phyloP scores from a whole-genome alignment of 2,113 vertebrate species.

The Paracanthobrama guichenoti region DNA sequence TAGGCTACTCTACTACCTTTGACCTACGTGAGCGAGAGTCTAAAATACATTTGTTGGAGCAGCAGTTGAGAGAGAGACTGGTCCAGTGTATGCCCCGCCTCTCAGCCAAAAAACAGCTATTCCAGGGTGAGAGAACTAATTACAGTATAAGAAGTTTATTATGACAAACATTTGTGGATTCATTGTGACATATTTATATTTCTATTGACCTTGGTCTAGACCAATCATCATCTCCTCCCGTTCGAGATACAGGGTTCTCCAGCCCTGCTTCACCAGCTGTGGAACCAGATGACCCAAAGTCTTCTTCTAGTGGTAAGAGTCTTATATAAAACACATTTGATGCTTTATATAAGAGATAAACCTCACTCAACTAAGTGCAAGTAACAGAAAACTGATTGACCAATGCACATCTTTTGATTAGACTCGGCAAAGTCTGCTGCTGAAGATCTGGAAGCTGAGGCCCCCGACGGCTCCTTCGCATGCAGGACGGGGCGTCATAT shows the following conservation, averaged over 20 bases:
- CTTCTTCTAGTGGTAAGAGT: conserved; percentile 52
- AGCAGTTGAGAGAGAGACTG: conserved; percentile 61
- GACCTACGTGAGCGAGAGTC: conserved; percentile 70
- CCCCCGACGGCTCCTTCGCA: conserved; percentile 54
- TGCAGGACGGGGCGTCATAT: conserved; percentile 71
- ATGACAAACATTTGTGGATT: neutral
- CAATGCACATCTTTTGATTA: neutral
- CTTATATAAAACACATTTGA: neutral
- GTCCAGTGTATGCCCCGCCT: conserved; percentile 31
- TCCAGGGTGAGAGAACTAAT: conserved; percentile 69
- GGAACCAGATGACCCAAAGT: neutral
- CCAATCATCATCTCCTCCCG: conserved; percentile 78
- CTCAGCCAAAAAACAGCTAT: conserved; percentile 60
- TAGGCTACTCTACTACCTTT: conserved; percentile 60
- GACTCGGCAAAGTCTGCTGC: neutral
- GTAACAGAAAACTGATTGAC: neutral
- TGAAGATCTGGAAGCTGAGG: neutral
- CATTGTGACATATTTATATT: neutral
- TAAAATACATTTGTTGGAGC: conserved; percentile 73
- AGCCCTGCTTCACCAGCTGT: conserved; percentile 53
- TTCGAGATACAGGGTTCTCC: conserved; percentile 79
- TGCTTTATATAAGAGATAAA: neutral
- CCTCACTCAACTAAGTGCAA: neutral
- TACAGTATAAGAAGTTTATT: neutral
- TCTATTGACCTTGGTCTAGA: conserved; percentile 63